These are phyloP conservation scores for Petroica traversi DNA, from an alignment of 2,113 vertebrate species.

Conservation along the genomic window DNA sequence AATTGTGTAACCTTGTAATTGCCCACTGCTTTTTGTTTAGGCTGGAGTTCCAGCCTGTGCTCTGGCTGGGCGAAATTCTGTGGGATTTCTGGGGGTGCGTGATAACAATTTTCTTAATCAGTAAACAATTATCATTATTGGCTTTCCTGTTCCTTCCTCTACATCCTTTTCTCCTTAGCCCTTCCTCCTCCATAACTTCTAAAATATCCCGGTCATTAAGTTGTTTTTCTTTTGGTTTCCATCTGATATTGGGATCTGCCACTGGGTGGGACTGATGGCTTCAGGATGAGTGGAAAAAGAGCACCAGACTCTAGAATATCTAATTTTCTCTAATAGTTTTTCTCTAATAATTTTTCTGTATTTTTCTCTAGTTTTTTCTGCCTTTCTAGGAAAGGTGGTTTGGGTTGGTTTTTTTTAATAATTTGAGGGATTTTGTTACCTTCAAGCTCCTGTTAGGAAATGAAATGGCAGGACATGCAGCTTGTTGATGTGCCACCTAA, in stretches of 20 bases:
- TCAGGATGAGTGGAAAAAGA: background rate
- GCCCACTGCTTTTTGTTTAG: background rate
- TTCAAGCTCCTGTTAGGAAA: no score
- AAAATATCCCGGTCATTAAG: accelerated
- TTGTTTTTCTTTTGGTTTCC: background rate
- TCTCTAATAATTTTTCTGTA: no score
- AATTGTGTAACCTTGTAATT: background rate
- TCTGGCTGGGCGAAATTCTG: background rate
- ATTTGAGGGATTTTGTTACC: no score
- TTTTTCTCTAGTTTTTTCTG: no score
- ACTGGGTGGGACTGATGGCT: accelerated
- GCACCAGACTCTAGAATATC: background rate
- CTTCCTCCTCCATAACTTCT: background rate
- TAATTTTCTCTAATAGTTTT: background rate
- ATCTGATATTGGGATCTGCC: background rate
- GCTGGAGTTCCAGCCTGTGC: background rate
- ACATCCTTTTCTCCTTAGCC: background rate
- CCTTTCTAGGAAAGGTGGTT: background rate
- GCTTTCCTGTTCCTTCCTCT: background rate
- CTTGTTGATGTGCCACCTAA: background rate
- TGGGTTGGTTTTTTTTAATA: no score
- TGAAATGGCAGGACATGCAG: accelerated
- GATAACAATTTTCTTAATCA: background rate
- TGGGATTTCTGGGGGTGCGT: accelerated
- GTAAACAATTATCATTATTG: background rate